Conservation (phyloP, 2,888 invertebrate species). For the Salticus scenicus region DNA sequence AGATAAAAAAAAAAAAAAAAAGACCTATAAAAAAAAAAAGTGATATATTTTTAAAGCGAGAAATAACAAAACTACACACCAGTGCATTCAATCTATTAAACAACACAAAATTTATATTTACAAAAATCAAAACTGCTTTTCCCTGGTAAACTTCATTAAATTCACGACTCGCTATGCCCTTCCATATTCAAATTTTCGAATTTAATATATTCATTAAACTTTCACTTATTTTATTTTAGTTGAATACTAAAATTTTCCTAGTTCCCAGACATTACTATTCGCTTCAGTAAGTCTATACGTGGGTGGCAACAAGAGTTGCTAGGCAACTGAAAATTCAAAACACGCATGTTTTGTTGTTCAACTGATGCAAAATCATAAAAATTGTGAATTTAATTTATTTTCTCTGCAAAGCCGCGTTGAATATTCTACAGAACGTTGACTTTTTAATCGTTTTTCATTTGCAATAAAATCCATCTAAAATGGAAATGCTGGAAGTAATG, state of each 20-base stretch:
- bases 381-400: conserved; percentile 4
- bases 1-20: too few species aligned
- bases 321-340: not conserved
- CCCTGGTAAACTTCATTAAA: too few species aligned
- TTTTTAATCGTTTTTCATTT: not conserved
- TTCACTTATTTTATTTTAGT: not conserved
- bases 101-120: too few species aligned
- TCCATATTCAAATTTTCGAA: too few species aligned
- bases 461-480: not conserved
- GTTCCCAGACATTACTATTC: not conserved
- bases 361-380: not conserved
- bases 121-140: too few species aligned
- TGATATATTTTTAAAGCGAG: too few species aligned
- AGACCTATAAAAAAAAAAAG: too few species aligned
- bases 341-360: not conserved
- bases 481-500: not conserved
- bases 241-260: not conserved
- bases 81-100: too few species aligned
- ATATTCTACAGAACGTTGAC: not conserved
- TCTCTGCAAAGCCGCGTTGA: not conserved
- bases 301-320: not conserved
- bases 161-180: too few species aligned
- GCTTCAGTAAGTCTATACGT: not conserved
- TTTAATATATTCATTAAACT: too few species aligned
- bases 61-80: too few species aligned